Base-by-base conservation (phyloP, 1,140 invertebrate genomes). In the Laupala kohalensis region DNA sequence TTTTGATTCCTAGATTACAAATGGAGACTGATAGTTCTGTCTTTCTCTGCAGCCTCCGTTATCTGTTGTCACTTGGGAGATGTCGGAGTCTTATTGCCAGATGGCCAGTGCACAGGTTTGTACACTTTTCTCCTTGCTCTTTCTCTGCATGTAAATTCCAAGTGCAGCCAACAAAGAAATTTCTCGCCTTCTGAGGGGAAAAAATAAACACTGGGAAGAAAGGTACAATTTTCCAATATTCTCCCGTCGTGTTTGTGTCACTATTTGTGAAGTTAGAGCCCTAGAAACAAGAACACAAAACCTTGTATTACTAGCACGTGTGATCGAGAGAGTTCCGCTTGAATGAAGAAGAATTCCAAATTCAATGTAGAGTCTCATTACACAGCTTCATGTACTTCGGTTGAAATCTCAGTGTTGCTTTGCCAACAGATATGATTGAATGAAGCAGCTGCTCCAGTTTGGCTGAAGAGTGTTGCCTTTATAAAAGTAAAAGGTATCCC, bases 41-140 rank as follows among this genome's bases (percentile, higher is more conserved):
- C 28, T 13, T 68, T 68, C n/a, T 68, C 67, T 29, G 29, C 67
- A 68, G 67, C 27, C 67, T 29, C 67, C 67, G 24, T 68, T 23
- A 53, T 53, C 37, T 29, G 67, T 68, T 68, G 67, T 53, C 37
- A 19, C 37, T 53, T 19, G 9, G 37, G 37, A 53, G 37, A 19
- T 53, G 37, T 53, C 19, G 37, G 37, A 53, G 37, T 3, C 24
- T 23, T 37, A 25, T 68, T 25, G 67, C 19, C 67, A 12, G 29
- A 9, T 28, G 28, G 67, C 64, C 25, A 70, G 53, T 28, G 27
- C 6, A n/a, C 67, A 76, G 75, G 69, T 75, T 75, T 72, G 72
- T 76, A 75, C 74, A 75, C 74, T 74, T 75, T 73, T 74, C 74
- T 74, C 71, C 73, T 76, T 74, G 71, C 75, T 73, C 73, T 71